Evolutionary conservation across 2,888 invertebrate genomes (phyloP).

Genomic region (Ectropis crepuscularia): DNA sequence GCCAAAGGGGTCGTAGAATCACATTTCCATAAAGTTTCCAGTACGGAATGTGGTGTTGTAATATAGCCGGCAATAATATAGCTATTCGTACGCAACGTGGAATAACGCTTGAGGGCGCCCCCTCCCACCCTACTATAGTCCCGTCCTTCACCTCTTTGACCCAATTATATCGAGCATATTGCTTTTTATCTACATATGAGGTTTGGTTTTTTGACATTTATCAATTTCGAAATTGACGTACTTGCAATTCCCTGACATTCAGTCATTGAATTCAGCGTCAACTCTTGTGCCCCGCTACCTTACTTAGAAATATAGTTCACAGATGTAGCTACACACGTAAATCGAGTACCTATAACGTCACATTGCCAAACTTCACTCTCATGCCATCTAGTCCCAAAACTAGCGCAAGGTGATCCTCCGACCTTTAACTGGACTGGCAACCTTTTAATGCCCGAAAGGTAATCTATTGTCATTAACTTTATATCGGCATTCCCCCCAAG

Average conservation of each 20-base stretch:
- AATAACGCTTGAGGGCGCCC: constrained; percentile 58
- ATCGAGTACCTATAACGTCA: constrained; percentile 12
- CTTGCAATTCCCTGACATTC: constrained; percentile 30
- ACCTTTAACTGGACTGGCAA: constrained; percentile 51
- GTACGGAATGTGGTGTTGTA: constrained; percentile 71
- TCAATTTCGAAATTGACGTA: constrained; percentile 14
- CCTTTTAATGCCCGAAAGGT: constrained; percentile 50
- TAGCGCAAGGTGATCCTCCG: constrained; percentile 51
- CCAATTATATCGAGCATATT: constrained; percentile 69
- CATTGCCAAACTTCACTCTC: constrained; percentile 30
- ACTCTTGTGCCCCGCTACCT: too few relatives aligned
- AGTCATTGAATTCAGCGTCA: too few relatives aligned
- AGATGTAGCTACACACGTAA: neutral
- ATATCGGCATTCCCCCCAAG: constrained; percentile 44
- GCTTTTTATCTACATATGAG: constrained; percentile 43
- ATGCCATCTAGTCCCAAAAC: constrained; percentile 41
- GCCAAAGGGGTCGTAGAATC: constrained; percentile 71
- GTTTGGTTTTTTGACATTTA: constrained; percentile 31
- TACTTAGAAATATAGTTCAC: too few relatives aligned
- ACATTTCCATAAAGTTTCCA: constrained; percentile 78
- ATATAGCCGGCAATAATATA: constrained; percentile 72
- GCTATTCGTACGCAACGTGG: constrained; percentile 71
- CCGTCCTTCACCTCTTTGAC: constrained; percentile 73
- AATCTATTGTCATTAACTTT: constrained; percentile 49
- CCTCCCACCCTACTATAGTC: constrained; percentile 57